phyloP scores from a whole-genome alignment of 1,140 invertebrate genomes.

The Saccostrea cuccullata region DNA sequence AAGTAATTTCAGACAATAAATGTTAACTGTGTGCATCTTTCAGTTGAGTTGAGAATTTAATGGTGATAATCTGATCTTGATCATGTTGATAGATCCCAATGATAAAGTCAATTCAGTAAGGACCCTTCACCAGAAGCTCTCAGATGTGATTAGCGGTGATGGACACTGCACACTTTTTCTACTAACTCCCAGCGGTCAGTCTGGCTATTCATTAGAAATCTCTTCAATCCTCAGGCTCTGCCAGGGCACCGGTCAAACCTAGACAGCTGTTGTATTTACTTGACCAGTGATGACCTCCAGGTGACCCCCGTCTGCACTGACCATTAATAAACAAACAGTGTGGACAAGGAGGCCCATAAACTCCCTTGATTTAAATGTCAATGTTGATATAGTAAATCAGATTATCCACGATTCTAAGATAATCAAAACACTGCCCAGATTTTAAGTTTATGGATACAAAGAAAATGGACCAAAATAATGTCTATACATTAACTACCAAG shows the following conservation, averaged over 20 bases:
- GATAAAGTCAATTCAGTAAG: background rate
- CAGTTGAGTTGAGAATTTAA: too few species aligned
- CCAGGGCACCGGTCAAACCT: background rate
- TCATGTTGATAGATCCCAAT: background rate
- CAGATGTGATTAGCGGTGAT: too few species aligned
- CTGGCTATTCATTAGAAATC: conserved; percentile 19
- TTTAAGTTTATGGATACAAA: too few species aligned
- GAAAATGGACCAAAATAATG: too few species aligned
- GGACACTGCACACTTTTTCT: background rate
- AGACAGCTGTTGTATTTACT: background rate
- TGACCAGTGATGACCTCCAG: background rate
- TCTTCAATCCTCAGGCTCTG: background rate
- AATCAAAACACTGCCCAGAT: too few species aligned
- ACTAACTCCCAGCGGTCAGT: background rate
- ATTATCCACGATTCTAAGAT: too few species aligned
- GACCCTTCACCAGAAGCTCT: background rate
- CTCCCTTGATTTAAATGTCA: conserved; percentile 20
- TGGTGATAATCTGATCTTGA: too few species aligned
- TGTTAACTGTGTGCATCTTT: too few species aligned
- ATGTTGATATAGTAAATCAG: background rate
- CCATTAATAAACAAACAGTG: background rate
- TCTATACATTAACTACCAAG: too few species aligned
- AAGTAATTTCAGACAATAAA: too few species aligned
- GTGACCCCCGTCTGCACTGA: conserved; percentile 1
- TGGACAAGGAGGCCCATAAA: background rate